Base-by-base conservation (phyloP, 2,797 vertebrate genomes). In the Oreochromis grahami region DNA sequence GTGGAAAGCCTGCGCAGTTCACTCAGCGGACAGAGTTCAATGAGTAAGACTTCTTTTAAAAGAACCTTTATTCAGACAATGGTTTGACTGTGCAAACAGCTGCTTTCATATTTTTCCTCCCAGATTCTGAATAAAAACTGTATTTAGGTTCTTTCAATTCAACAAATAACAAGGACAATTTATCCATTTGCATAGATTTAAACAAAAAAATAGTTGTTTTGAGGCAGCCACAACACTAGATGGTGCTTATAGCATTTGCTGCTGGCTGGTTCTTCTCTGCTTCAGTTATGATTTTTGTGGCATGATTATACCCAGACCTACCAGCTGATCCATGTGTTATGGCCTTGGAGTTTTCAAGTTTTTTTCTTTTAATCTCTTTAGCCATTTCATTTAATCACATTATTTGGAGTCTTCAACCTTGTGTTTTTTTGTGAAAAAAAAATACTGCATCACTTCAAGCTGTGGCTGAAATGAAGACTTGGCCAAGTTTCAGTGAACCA, bases 1-100 rank as follows among this genome's bases (percentile, higher is more conserved):
- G 98, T 99, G 43, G 98, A 99, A 96, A 99, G 98, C 86, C 97
- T 99, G 80, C 97, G 98, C 52, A 99, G 98, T 89, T 99, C 98
- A 45, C 97, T 99, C 81, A 99, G 98, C 1, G 98, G 98, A 79
- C 98, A 99, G 94, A 99, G 98, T 92, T 99, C 98, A 15, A 99
- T 99, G 98, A 99, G 98, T 99, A 96, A 96, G 97, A 95, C 24
- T 24, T 19, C 6, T 77, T 14, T 79, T 77, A 50, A 78, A 3
- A 68, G 58, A 55, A 13, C 21, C 3, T 1, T 15, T 70, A 6
- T 77, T 53, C 19, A 52, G 9, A 43, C 63, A 68, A 68, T 3
- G 43, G 24, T 72, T 48, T 72, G 9, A 72, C 15, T 48, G 26
- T 72, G 14, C 6, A 41, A 41, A 41, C 43, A 48, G 9, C n/a